Conservation (phyloP, 2,888 invertebrate genomes). For the Laspeyria flexula region DNA sequence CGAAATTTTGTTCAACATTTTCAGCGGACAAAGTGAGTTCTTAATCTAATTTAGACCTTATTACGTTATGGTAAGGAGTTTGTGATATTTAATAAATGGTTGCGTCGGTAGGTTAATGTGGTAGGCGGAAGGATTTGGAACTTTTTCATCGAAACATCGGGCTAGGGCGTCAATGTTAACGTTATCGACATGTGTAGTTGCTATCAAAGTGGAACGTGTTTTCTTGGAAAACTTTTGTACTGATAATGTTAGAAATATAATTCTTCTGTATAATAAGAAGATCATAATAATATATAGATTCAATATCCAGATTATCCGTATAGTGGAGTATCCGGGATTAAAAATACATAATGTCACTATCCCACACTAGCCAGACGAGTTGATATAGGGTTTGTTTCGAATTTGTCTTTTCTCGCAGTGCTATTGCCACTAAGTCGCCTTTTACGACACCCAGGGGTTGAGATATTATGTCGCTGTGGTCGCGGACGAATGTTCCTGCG, state of each 20-base stretch:
- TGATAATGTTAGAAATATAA: neutral
- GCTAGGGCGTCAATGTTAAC: constrained; percentile 13
- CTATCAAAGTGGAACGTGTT: constrained; percentile 13
- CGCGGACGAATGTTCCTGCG: too few relatives aligned
- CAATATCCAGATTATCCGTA: too few relatives aligned
- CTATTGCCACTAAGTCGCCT: too few relatives aligned
- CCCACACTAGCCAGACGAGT: too few relatives aligned
- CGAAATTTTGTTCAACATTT: constrained; percentile 3
- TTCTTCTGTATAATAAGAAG: too few relatives aligned
- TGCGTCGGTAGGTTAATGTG: constrained; percentile 2
- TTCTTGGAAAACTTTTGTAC: constrained; percentile 5
- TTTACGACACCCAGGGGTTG: too few relatives aligned
- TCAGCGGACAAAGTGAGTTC: constrained; percentile 9
- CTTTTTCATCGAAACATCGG: constrained; percentile 37
- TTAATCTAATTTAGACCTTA: constrained; percentile 12
- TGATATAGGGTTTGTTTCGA: too few relatives aligned
- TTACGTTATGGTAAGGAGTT: neutral
- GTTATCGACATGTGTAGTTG: constrained; percentile 32
- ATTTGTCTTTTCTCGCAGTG: too few relatives aligned
- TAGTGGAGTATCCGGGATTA: too few relatives aligned
- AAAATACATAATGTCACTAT: too few relatives aligned
- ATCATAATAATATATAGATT: too few relatives aligned
- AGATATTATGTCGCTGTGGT: too few relatives aligned
- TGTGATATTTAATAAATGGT: neutral
- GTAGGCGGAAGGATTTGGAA: constrained; percentile 42